These are phyloP conservation scores for Nomada goodeniana DNA, from an alignment of 2,888 invertebrate genomes.

Conservation along the genomic window DNA sequence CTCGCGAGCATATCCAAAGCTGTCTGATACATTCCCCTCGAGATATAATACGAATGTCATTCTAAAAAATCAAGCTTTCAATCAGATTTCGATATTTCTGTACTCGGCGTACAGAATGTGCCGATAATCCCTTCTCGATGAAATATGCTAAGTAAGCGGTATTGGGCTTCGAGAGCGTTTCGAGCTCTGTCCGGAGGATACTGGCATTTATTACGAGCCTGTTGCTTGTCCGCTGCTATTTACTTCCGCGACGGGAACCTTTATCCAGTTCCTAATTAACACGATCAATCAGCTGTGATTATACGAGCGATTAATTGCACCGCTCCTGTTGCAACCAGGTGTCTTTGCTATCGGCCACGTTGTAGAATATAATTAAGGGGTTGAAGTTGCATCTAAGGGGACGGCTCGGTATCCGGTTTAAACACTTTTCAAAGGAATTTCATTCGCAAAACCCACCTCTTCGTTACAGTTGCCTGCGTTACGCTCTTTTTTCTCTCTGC, in stretches of 20 bases:
- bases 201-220: not conserved
- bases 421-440: not conserved
- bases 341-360: conserved; percentile 36
- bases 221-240: conserved; percentile 7
- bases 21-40: too few relatives aligned
- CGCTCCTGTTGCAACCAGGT: not conserved
- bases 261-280: conserved; percentile 19
- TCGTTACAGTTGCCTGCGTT: conserved; percentile 15
- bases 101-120: too few relatives aligned
- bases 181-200: not conserved
- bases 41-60: too few relatives aligned
- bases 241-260: not conserved
- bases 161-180: not conserved
- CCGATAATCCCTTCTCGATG: not conserved
- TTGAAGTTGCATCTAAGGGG: not conserved
- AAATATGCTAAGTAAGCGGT: not conserved
- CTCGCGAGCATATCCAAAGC: not conserved
- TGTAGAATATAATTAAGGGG: conserved; percentile 20
- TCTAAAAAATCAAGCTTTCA: not conserved
- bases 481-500: conserved; percentile 21
- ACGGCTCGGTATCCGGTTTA: not conserved
- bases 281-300: conserved; percentile 41
- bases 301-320: conserved; percentile 34
- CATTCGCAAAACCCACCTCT: not conserved
- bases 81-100: not conserved